Base-by-base conservation (phyloP, 2,113 vertebrate genomes). In the Beaufortia kweichowensis region DNA sequence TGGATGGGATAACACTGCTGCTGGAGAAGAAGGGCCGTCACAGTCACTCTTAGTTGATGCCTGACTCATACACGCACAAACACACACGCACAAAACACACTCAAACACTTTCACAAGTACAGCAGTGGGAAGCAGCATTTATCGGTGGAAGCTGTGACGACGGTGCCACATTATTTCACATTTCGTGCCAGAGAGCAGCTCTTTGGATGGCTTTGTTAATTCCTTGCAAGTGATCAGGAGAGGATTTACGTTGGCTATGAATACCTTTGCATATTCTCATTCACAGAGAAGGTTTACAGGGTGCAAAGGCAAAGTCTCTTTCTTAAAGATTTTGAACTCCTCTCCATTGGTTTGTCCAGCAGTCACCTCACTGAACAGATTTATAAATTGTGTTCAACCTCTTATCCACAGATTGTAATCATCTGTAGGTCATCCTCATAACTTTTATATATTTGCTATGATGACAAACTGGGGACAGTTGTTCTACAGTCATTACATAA, bases 1-100 rank as follows among this genome's bases (percentile, higher is more conserved):
- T 61, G 71, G 71, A 74, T 72, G 71, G 71, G 26, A 74, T 74
- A 74, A 61, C 48, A 62, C 71, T 74, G 71, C 71, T 74, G 71
- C 71, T 74, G 39, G 71, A 61, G 71, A 59, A 71, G 69, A 74
- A 74, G 71, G 57, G 17, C 56, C 26, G 41, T 74, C 71, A 74
- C 57, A 74, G 55, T 74, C 71, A 74, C 57, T 74, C 41, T 61
- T 31, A 48, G 53, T 46, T 74, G 71, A 74, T 74, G 71, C 39
- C 39, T 74, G 71, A 61, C 75, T 43, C 75, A 67, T 41, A 39
- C 28, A 59, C 14, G 41, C 61, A 56, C 50, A 29, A 17, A 66
- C 59, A 59, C 77, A 71, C n/a, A 50, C 39, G 2, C 28, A 26
- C 23, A 35, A 53, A 39, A 68, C 53, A 57, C 77, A 53, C n/a